Base-by-base conservation (phyloP, 2,113 vertebrate genomes). In the Brevimyrus niger region DNA sequence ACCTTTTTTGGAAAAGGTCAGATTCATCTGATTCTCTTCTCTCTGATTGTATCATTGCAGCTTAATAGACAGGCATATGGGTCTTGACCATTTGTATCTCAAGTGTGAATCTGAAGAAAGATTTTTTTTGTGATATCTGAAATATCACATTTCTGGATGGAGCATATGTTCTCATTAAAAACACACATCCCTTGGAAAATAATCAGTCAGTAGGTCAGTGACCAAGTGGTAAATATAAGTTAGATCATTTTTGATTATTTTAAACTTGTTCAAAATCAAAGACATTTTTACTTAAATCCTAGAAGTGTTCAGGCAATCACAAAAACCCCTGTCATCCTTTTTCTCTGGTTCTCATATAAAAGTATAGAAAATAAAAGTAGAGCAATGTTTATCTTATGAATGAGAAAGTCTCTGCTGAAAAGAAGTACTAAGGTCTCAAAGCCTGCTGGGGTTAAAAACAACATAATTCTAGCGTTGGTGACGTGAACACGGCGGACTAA, bases 1-100 rank as follows among this genome's bases (percentile, higher is more conserved):
- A 87, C 51, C 23, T 65, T 87, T 86, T 84, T 61, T 87, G 38
- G 58, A 55, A 87, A 87, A 87, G 87, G 87, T 87, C 87, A 87
- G 87, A 65, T 42, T 61, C 87, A 87, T 87, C 53, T 10, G 10
- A 87, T n/a, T 87, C 87, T 38, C 55, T 65, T 46, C 53, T 61
- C 19, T 53, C 50, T 87, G 85, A 87, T 21, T 87, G 55, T 65
- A 87, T 87, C 55, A 65, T 19, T 58, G 51, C 55, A 61, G 53
- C 21, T 87, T 55, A 42, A 87, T 87, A 61, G 55, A 87, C 55
- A 65, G 53, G 87, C 53, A 65, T 31, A 87, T 44, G 55, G 38
- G 53, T 19, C 87, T 42, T 61, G 53, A 58, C 35, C 55, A 44
- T 55, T 87, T 58, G 38, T 65, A 65, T 87, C 55, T 38, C 21